Evolutionary conservation across 2,888 invertebrate species (phyloP).

Genomic region (Empis livida): DNA sequence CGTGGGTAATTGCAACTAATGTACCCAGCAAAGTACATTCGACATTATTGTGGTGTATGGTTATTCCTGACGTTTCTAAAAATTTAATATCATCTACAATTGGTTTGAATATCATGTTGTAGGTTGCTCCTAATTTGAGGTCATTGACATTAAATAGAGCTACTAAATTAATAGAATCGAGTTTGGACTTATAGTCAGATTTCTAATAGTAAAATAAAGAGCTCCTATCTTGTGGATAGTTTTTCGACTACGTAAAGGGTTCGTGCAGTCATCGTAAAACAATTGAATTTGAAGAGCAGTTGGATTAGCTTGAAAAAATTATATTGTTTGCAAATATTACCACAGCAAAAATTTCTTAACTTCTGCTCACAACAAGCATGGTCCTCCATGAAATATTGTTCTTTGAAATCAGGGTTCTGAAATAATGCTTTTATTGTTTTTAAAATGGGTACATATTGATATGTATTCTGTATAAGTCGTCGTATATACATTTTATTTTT

Average conservation of each 20-base stretch:
- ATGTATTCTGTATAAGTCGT: too few relatives aligned
- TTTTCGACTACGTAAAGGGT: constrained; percentile 8
- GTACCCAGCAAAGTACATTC: too few relatives aligned
- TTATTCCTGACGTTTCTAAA: too few relatives aligned
- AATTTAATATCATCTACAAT: not conserved
- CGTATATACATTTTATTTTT: too few relatives aligned
- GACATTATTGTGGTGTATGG: too few relatives aligned
- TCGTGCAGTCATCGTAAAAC: constrained; percentile 9
- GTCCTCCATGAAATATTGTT: constrained; percentile 1
- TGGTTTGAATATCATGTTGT: too few relatives aligned
- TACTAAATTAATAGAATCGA: constrained; percentile 6
- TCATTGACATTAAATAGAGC: constrained; percentile 7
- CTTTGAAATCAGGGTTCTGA: not conserved
- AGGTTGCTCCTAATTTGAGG: not conserved
- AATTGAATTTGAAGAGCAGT: constrained; percentile 6
- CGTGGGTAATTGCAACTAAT: too few relatives aligned
- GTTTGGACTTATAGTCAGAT: constrained; percentile 3
- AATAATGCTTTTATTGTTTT: too few relatives aligned
- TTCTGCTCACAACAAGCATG: not conserved
- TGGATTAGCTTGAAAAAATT: not conserved
- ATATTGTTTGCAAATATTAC: not conserved
- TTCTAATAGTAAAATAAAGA: constrained; percentile 6
- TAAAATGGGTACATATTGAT: too few relatives aligned
- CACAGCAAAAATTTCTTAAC: not conserved
- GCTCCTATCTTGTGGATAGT: constrained; percentile 8